Conservation (phyloP, 2,113 vertebrate species). For the Acrocephalus arundinaceus region DNA sequence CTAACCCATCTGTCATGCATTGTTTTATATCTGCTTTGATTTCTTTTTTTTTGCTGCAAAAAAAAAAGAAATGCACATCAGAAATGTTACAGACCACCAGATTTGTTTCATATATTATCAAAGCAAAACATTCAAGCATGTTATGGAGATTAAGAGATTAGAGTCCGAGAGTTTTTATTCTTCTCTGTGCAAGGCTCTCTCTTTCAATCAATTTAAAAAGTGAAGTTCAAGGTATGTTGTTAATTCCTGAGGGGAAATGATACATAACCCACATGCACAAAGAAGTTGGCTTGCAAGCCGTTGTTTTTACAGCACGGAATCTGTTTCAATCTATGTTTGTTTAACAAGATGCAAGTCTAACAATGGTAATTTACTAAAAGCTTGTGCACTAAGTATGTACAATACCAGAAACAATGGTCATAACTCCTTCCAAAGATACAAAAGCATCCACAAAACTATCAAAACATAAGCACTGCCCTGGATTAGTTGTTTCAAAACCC, state of each 20-base stretch:
- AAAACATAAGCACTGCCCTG: constrained; percentile 24
- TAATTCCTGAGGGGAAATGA: constrained; percentile 62
- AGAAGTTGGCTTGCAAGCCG: constrained; percentile 5
- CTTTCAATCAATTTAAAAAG: constrained; percentile 43
- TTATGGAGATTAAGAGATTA: constrained; percentile 56
- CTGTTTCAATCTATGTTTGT: constrained; percentile 62
- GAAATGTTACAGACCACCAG: constrained; percentile 18
- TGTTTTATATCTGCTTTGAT: constrained; percentile 16
- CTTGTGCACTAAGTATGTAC: constrained; percentile 23
- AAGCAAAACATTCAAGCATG: constrained; percentile 40
- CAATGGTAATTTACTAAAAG: constrained; percentile 64
- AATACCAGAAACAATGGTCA: constrained; percentile 50
- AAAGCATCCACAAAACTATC: constrained; percentile 26
- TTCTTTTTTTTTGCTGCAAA: background rate
- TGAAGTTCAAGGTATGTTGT: constrained; percentile 29
- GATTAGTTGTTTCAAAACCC: constrained; percentile 19
- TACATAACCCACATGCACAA: constrained; percentile 50
- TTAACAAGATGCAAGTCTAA: constrained; percentile 57
- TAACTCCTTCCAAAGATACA: constrained; percentile 50
- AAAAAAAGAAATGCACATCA: background rate
- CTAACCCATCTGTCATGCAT: background rate
- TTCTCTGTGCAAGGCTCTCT: background rate
- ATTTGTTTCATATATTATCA: constrained; percentile 39
- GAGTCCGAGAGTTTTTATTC: background rate
- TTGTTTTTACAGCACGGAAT: constrained; percentile 56